Evolutionary conservation across 2,113 vertebrate genomes (phyloP), one percentile per base, ranked within the genome.

Genomic region (Cyrtonyx montezumae): DNA sequence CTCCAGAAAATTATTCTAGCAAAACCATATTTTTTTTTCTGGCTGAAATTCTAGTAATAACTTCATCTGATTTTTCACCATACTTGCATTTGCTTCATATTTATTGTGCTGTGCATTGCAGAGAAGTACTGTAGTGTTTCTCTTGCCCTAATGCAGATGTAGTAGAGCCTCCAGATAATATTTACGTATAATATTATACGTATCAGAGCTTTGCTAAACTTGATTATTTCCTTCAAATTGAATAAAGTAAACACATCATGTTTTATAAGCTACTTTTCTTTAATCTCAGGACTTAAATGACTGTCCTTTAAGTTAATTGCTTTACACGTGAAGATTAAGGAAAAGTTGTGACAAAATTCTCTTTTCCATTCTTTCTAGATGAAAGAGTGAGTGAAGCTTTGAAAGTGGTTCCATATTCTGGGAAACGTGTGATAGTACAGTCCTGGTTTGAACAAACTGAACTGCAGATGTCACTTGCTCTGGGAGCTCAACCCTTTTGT

Each of bases 351-450:
- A 51, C 13, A 58, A 74, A 49, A 14, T 40, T 56, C 78, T 58
- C 2, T 66, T 70, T 65, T 61, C 6, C 9, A 59, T 20, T 4
- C 14, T n/a, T 90, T 74, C 32, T 13, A 34, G 36, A 53, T 53
- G 51, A 9, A 67, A 84, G 5, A 10, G 11, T 48, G 2, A 26
- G 51, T 28, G 42, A 84, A 67, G 51, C 32, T 92, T 34, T 88
- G 58, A 45, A 46, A 63, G 55, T 3, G 30, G 20, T 70, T 78
- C 1, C 6, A 1, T 5, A 4, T 9, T 18, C 42, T 11, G n/a
- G 34, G 51, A 67, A 69, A 7, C 8, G 1, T 1, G 28, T 30
- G 17, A 23, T 73, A 46, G 1, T 21, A 0, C 6, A 32, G 28
- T 18, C 40, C 74, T 66, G 26, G 7, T 66, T 49, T 28, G 74